Percentiles rank a stretch among this genome's conserved stretches.
Conservation (phyloP, 2,113 vertebrate species). For the Paedocypris sp. region DNA sequence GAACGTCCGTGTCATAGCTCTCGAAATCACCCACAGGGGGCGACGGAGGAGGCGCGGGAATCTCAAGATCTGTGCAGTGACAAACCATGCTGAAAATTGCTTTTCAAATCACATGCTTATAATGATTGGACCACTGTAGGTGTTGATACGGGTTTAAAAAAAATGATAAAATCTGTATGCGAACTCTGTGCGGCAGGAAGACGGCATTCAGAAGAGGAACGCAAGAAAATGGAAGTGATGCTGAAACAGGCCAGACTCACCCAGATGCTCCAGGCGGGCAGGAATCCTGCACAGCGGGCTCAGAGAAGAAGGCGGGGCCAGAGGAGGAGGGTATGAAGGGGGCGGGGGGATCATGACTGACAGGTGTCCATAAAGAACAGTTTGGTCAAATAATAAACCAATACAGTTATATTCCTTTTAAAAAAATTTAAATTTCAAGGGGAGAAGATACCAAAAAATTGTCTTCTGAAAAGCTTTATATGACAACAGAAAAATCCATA, state of each 20-base stretch:
- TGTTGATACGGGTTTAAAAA: too few relatives aligned
- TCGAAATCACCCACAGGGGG: slow-evolving; percentile 28
- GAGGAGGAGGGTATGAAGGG: slow-evolving; percentile 51
- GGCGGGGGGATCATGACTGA: slow-evolving; percentile 60
- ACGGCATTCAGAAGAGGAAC: not conserved
- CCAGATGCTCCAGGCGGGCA: slow-evolving; percentile 36
- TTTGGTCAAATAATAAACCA: not conserved
- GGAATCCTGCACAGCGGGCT: slow-evolving; percentile 31
- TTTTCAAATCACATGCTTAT: not conserved
- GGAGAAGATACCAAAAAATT: not conserved
- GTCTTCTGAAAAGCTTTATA: not conserved
- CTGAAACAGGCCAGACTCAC: slow-evolving; percentile 22
- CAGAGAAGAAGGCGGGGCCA: slow-evolving; percentile 26
- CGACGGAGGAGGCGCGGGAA: slow-evolving; percentile 45
- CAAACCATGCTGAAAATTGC: not conserved
- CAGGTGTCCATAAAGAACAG: slow-evolving; percentile 28
- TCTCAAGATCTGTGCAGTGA: slow-evolving; percentile 45
- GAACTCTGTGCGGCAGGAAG: too few relatives aligned
- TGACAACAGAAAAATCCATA: too few relatives aligned
- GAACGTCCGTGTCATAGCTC: slow-evolving; percentile 40
- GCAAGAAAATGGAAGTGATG: not conserved
- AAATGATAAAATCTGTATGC: too few relatives aligned
- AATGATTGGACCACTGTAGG: too few relatives aligned
- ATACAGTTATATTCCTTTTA: too few relatives aligned
- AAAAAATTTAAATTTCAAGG: not conserved